Evolutionary conservation across 2,113 vertebrate species (phyloP).

Genomic region (Natator depressus): DNA sequence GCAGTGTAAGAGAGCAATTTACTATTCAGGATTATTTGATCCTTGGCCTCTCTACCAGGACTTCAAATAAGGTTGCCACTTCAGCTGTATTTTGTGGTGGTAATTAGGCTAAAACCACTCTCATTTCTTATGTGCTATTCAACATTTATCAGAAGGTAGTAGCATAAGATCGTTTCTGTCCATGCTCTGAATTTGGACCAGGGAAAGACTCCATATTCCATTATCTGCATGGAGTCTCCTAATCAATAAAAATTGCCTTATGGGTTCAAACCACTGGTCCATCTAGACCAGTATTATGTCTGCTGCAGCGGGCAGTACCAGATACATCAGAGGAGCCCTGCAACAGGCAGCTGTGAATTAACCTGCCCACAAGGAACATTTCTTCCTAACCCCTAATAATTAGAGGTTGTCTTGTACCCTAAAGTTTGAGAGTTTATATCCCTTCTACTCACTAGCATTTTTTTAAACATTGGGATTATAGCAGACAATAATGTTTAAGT

Average conservation of each 20-base stretch:
- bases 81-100: background rate
- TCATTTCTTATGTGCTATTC: background rate
- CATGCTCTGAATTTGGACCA: background rate
- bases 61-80: background rate
- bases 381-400: background rate
- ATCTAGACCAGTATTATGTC: background rate
- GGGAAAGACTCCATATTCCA: background rate
- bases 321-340: background rate
- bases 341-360: background rate
- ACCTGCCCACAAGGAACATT: background rate
- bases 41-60: background rate
- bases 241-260: background rate
- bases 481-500: constrained; percentile 4
- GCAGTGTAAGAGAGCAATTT: background rate
- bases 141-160: background rate
- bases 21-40: background rate
- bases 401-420: constrained; percentile 8
- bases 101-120: background rate
- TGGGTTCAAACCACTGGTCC: background rate
- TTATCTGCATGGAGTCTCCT: background rate
- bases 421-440: constrained; percentile 52
- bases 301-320: background rate
- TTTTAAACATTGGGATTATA: constrained; percentile 16
- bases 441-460: constrained; percentile 40
- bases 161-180: background rate